Conservation (phyloP, 2,113 vertebrate genomes). For the Microcebus griseorufus region DNA sequence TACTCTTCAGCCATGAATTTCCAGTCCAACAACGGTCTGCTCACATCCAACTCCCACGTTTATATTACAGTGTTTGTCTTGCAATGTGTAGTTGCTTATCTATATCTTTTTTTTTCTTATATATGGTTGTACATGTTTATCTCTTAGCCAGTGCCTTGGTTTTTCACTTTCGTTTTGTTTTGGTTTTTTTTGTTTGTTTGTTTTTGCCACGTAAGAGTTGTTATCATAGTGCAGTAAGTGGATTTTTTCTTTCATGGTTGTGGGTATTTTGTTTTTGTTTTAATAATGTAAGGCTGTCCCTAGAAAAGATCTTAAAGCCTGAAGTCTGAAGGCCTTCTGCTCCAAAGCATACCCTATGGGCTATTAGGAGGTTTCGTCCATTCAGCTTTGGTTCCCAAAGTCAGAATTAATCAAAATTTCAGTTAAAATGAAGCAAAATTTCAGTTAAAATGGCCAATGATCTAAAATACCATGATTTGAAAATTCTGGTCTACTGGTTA, state of each 20-base stretch:
- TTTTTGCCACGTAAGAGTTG: neutral
- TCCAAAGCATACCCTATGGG: neutral
- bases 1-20: neutral
- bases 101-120: too few relatives aligned
- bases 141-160: neutral
- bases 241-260: neutral
- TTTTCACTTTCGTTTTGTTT: neutral
- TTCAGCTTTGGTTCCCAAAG: too few relatives aligned
- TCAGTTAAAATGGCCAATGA: neutral
- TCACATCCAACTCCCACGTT: neutral
- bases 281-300: neutral
- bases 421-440: neutral
- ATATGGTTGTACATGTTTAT: too few relatives aligned
- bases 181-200: neutral
- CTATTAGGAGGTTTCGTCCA: neutral
- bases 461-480: neutral
- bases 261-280: neutral
- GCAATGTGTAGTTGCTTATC: neutral
- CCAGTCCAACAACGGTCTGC: neutral
- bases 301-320: neutral
- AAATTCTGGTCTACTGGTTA: neutral
- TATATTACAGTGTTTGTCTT: neutral
- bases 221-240: rapidly evolving
- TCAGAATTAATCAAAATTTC: neutral
- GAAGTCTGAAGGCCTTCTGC: neutral